phyloP scores from a whole-genome alignment of 1,140 invertebrate species.

The Anoplolepis gracilipes region DNA sequence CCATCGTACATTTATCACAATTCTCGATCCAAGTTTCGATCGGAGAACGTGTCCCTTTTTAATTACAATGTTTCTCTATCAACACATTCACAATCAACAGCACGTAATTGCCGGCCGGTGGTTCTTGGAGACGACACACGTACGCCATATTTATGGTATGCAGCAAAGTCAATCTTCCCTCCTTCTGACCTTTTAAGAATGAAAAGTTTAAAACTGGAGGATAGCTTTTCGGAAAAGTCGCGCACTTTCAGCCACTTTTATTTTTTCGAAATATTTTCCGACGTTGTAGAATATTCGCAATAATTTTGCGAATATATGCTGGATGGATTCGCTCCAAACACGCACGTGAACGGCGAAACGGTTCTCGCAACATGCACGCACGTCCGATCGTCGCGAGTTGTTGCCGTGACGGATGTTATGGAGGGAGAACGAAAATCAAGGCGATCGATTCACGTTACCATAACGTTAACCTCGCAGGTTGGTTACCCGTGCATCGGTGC shows the following conservation, averaged over 20 bases:
- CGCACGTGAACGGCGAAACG: neutral
- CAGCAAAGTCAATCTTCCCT: too few relatives aligned
- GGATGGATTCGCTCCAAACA: neutral
- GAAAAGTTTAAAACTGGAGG: neutral
- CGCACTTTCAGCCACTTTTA: neutral
- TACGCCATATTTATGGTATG: neutral
- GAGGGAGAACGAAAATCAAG: conserved; percentile 24
- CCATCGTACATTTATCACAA: conserved; percentile 2
- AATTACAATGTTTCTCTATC: neutral
- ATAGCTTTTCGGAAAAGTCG: neutral
- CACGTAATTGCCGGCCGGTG: conserved; percentile 1
- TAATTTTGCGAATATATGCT: conserved; percentile 14
- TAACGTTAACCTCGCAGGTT: conserved; percentile 67
- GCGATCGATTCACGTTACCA: conserved; percentile 73
- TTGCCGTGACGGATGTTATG: conserved; percentile 44
- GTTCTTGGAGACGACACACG: neutral
- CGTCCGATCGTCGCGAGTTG: conserved; percentile 23
- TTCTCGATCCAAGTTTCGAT: neutral
- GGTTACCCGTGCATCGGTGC: conserved; percentile 59
- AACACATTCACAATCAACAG: neutral
- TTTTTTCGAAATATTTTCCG: too few relatives aligned
- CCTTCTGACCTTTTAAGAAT: neutral
- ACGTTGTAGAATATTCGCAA: neutral
- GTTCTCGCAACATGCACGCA: conserved; percentile 50
- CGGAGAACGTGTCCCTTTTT: neutral